Evolutionary conservation across 2,888 invertebrate genomes (phyloP).

Genomic region (Graphium colonna): DNA sequence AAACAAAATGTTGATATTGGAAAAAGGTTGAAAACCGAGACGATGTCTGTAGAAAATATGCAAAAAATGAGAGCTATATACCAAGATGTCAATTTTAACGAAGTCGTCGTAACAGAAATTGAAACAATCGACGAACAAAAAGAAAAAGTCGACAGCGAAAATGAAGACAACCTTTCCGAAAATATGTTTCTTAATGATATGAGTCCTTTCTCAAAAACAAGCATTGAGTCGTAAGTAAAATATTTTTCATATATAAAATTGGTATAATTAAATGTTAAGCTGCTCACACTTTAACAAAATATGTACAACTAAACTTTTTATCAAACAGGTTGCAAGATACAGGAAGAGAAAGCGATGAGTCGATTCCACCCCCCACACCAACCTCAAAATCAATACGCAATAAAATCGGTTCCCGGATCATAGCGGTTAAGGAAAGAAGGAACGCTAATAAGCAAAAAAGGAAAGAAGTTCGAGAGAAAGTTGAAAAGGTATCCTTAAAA

Average conservation of each 20-base stretch:
- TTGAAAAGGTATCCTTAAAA: slow-evolving; percentile 48
- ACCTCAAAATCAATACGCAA: slow-evolving; percentile 50
- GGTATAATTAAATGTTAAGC: no score
- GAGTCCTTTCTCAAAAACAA: slow-evolving; percentile 39
- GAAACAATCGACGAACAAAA: slow-evolving; percentile 34
- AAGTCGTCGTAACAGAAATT: slow-evolving; percentile 41
- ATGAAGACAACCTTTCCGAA: slow-evolving; percentile 29
- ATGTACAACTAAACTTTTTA: no score
- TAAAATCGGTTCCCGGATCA: slow-evolving; percentile 52
- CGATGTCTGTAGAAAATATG: slow-evolving; percentile 42
- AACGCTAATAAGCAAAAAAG: slow-evolving; percentile 40
- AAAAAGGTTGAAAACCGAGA: slow-evolving; percentile 30
- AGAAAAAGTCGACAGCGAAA: slow-evolving; percentile 38
- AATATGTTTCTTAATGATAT: slow-evolving; percentile 41
- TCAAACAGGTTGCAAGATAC: slow-evolving; percentile 51
- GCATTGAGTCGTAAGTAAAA: slow-evolving; percentile 66
- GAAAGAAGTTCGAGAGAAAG: slow-evolving; percentile 47
- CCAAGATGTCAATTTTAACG: slow-evolving; percentile 39
- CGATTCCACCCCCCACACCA: slow-evolving; percentile 36
- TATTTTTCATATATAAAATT: background rate
- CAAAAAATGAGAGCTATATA: slow-evolving; percentile 36
- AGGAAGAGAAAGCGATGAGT: slow-evolving; percentile 47
- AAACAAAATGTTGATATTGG: slow-evolving; percentile 32
- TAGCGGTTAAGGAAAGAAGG: slow-evolving; percentile 44
- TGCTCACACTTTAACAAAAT: no score